A percentile compares a stretch with the other conserved stretches of the same genome.
These are phyloP conservation scores for Drosophila equinoxialis DNA, from an alignment of 1,140 invertebrate species.

Conservation along the genomic window DNA sequence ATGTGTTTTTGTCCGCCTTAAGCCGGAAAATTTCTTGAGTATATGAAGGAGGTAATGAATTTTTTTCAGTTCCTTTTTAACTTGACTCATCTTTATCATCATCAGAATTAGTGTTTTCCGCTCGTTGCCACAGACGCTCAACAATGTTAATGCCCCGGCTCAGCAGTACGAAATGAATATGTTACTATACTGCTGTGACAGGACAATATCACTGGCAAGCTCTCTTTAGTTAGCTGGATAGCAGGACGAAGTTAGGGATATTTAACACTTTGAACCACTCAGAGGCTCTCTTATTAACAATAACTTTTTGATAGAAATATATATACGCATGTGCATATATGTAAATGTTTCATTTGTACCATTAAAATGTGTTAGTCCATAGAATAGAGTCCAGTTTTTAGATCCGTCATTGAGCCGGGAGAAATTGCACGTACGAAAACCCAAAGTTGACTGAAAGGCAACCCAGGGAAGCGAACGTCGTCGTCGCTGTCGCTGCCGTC, in stretches of 20 bases:
- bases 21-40: slow-evolving; percentile 61
- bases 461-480: slow-evolving; percentile 65
- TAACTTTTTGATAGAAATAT: neutral
- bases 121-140: slow-evolving; percentile 70
- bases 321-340: slow-evolving; percentile 21
- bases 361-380: slow-evolving; percentile 20
- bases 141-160: slow-evolving; percentile 89
- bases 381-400: slow-evolving; percentile 52
- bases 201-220: slow-evolving; percentile 93
- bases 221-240: slow-evolving; percentile 63
- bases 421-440: slow-evolving; percentile 83
- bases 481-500: slow-evolving; percentile 41
- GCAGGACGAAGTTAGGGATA: neutral
- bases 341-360: slow-evolving; percentile 25
- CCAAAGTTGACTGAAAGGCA: slow-evolving; percentile 82
- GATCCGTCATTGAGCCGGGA: slow-evolving; percentile 78
- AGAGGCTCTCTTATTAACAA: neutral
- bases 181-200: slow-evolving; percentile 94
- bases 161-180: slow-evolving; percentile 89
- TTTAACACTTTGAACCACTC: neutral
- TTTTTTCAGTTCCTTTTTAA: slow-evolving; percentile 35
- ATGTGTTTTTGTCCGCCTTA: slow-evolving; percentile 47
- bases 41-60: neutral
- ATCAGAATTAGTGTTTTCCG: neutral
- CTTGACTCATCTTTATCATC: neutral